These are phyloP conservation scores for Rhodeus uyekii DNA, from an alignment of 2,797 vertebrate species.

Conservation along the genomic window DNA sequence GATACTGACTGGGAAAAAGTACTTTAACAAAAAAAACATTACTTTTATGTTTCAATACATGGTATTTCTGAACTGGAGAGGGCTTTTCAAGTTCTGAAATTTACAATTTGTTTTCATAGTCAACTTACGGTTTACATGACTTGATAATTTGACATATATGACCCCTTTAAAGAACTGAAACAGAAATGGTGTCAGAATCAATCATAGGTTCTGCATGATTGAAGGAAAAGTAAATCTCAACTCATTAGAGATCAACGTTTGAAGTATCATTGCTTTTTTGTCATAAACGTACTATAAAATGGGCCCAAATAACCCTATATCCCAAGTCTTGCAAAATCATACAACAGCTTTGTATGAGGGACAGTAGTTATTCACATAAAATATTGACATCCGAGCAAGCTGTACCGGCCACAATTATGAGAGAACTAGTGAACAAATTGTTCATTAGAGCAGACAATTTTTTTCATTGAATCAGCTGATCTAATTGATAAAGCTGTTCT, in stretches of 20 bases:
- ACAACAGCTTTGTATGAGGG: background rate
- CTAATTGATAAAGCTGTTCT: background rate
- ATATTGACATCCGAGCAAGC: background rate
- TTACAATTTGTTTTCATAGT: background rate
- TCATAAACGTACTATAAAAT: background rate
- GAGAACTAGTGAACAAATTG: background rate
- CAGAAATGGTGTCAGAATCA: background rate
- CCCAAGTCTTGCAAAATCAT: background rate
- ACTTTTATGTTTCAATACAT: background rate
- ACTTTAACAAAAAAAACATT: background rate
- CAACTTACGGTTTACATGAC: background rate
- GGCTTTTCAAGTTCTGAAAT: background rate
- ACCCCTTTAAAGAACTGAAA: constrained; percentile 7
- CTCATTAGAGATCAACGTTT: background rate
- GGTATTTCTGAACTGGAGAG: background rate
- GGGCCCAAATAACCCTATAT: background rate
- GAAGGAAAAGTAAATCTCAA: background rate
- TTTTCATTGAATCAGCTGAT: background rate
- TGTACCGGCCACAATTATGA: background rate
- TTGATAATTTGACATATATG: background rate
- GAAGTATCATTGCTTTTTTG: background rate
- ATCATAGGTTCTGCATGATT: background rate
- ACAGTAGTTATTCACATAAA: background rate
- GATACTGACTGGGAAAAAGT: background rate
- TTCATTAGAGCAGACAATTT: background rate